phyloP scores from a whole-genome alignment of 1,140 invertebrate genomes.

The Eupeodes corollae region DNA sequence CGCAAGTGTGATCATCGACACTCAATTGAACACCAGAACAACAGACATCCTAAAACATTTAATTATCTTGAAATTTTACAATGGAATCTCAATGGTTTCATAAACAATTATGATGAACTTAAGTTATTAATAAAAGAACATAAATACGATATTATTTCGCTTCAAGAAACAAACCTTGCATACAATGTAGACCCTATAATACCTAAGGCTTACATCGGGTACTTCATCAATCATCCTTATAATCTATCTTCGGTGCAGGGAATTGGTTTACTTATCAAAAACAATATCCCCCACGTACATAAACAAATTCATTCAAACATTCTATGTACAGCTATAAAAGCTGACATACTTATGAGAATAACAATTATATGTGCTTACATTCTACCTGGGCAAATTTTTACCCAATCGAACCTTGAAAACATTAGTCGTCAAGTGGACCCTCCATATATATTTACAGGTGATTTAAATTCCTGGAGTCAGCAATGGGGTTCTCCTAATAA shows the following conservation, averaged over 20 bases:
- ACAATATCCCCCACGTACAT: not conserved
- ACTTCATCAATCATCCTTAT: not conserved
- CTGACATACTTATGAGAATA: not conserved
- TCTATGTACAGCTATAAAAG: not conserved
- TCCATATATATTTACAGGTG: not conserved
- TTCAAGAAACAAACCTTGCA: slow-evolving; percentile 4
- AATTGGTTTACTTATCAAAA: slow-evolving; percentile 1
- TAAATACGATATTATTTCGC: not conserved
- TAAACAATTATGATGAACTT: slow-evolving; percentile 3
- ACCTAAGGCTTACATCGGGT: not conserved
- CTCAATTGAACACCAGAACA: no score
- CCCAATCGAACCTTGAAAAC: not conserved
- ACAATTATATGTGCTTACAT: not conserved
- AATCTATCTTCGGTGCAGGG: not conserved
- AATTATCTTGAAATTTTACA: not conserved
- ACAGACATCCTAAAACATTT: not conserved
- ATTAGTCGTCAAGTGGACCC: not conserved
- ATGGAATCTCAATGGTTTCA: slow-evolving; percentile 5
- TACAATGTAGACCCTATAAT: not conserved
- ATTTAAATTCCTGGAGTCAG: not conserved
- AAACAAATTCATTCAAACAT: not conserved
- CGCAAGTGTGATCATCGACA: no score
- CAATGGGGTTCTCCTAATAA: not conserved
- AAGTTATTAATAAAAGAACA: slow-evolving; percentile 3
- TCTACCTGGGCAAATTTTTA: not conserved